Evolutionary conservation across 1,140 invertebrate species (phyloP).

Genomic region (Caenorhabditis latens): DNA sequence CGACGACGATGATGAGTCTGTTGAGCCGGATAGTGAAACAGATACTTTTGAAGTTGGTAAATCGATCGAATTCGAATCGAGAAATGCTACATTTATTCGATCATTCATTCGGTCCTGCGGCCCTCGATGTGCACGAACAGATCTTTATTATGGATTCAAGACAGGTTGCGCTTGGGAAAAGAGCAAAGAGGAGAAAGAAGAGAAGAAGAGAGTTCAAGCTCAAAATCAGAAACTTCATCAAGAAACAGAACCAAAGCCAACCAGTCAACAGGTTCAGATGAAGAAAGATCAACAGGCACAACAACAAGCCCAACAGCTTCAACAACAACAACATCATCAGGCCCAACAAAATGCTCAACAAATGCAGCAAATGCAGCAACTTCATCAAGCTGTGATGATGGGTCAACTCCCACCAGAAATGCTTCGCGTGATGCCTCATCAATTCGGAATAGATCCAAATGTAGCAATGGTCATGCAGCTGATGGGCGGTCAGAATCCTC

Average conservation of each 20-base stretch:
- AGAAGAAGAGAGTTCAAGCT: no score
- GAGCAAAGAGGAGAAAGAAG: not conserved
- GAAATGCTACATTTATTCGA: not conserved
- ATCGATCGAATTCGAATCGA: not conserved
- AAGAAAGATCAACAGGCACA: slow-evolving; percentile 22
- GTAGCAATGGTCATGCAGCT: slow-evolving; percentile 8
- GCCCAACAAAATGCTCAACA: slow-evolving; percentile 24
- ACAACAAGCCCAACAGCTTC: not conserved
- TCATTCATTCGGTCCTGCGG: not conserved
- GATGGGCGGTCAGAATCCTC: not conserved
- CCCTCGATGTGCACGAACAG: slow-evolving; percentile 8
- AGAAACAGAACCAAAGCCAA: not conserved
- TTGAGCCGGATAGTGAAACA: not conserved
- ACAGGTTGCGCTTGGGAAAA: not conserved
- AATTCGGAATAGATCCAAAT: not conserved
- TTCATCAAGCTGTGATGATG: not conserved
- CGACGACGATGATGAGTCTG: not conserved
- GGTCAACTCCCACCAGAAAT: slow-evolving; percentile 8
- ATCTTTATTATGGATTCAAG: not conserved
- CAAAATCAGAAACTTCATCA: not conserved
- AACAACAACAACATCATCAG: not conserved
- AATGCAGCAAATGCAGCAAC: not conserved
- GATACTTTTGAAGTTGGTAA: slow-evolving; percentile 4
- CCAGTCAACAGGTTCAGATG: not conserved
- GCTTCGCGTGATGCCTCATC: slow-evolving; percentile 12